phyloP scores from a whole-genome alignment of 2,797 vertebrate genomes.

The Lepus oiostolus region DNA sequence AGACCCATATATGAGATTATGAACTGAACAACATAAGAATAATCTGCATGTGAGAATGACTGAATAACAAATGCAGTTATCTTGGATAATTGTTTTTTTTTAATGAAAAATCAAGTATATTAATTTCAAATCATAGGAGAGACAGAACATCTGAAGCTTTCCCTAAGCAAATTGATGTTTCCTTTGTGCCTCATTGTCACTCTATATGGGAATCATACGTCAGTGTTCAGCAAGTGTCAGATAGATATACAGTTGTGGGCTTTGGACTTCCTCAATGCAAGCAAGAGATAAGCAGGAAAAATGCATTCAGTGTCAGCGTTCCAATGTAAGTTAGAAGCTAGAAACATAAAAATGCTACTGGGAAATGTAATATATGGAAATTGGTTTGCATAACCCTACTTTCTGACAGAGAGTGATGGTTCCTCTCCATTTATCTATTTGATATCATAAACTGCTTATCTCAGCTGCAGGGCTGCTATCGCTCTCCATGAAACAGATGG shows the following conservation, averaged over 20 bases:
- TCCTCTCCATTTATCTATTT: conserved; percentile 54
- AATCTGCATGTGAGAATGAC: neutral
- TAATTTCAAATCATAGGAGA: neutral
- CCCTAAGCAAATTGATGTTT: conserved; percentile 27
- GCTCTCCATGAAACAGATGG: conserved; percentile 39
- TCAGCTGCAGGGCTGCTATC: conserved; percentile 26
- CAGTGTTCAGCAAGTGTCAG: conserved; percentile 35
- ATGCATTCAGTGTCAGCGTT: neutral
- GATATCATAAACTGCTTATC: conserved; percentile 65
- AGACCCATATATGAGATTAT: neutral
- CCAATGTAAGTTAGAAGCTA: conserved; percentile 12
- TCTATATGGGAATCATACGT: conserved; percentile 5
- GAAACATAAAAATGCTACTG: conserved; percentile 49
- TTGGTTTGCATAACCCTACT: conserved; percentile 47
- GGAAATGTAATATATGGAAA: conserved; percentile 70
- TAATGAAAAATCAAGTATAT: neutral
- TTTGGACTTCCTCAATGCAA: conserved; percentile 39
- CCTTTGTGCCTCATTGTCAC: neutral
- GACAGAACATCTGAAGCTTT: neutral
- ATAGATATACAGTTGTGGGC: conserved; percentile 57
- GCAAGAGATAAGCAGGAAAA: conserved; percentile 60
- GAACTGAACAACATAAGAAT: neutral
- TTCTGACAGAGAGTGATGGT: conserved; percentile 67
- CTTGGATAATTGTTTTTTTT: conserved; percentile 5
- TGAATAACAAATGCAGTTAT: neutral